Base-by-base conservation (phyloP, 2,797 vertebrate genomes). In the Chrysocyon brachyurus region DNA sequence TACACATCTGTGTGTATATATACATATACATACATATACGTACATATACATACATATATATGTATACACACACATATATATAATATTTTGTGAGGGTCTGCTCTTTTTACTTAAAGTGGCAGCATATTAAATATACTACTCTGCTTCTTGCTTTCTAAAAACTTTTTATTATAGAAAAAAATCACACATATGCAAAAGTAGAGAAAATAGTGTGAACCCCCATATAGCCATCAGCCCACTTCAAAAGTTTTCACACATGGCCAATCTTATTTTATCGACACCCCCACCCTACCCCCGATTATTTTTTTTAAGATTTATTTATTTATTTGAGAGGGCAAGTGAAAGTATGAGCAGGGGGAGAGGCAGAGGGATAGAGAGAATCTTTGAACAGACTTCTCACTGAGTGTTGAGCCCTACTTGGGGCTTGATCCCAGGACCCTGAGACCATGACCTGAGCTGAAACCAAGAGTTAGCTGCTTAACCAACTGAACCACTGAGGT, bases 71-170 rank as follows among this genome's bases (percentile, higher is more conserved):
- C 1, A 21, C 9, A 61, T 7, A 33, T 19, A 33, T 19, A 40
- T 31, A 22, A 33, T 54, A 19, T 57, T 16, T 28, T 52, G 73
- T 75, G 46, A 83, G 19, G 81, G 61, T 78, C 52, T 61, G 24
- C 84, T 77, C 8, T 56, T 83, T 63, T 87, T 56, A 57, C 1
- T 92, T 86, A 75, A 84, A 92, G 28, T 73, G 72, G n/a, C 14
- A 90, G 56, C 57, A 68, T 61, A 90, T 75, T 81, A 93, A 78
- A 59, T 81, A 56, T 1, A 36, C 33, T 57, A 40, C n/a, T 75
- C 40, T 88, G 78, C 12, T 66, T 77, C 83, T 92, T 94, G 40
- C 40, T 90, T 79, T 92, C 57, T 81, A 77, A 89, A 87, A 88
- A 31, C 40, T 22, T 82, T 95, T 87, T 66, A 75, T 95, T 63